Conservation (phyloP, 35 echinoderm and acorn worm genomes). For the Strongylocentrotus purpuratus region DNA sequence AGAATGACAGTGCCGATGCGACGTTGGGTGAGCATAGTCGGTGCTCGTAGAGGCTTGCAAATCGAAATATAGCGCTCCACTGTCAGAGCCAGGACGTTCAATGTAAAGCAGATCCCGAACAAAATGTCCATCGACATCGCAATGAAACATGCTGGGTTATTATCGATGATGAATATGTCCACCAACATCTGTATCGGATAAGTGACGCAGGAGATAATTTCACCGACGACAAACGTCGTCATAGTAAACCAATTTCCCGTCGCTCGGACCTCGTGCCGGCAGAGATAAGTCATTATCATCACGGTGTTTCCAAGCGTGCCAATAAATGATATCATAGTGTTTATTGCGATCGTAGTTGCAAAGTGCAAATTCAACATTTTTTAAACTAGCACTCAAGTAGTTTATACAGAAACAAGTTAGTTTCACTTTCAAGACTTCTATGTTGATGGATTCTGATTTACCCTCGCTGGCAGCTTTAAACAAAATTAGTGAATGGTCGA, state of each 20-base stretch:
- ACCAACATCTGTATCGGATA: not conserved
- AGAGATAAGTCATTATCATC: not conserved
- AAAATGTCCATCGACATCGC: not conserved
- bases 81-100: not conserved
- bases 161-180: not conserved
- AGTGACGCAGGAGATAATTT: not conserved
- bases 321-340: not conserved
- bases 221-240: not conserved
- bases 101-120: not conserved
- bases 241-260: not conserved
- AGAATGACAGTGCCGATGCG: not conserved
- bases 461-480: no score
- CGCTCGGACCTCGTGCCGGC: not conserved
- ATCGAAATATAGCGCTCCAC: slow-evolving; percentile 16
- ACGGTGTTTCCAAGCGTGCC: not conserved
- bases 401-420: no score
- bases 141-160: slow-evolving; percentile 2
- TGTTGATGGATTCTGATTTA: no score
- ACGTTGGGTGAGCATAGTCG: not conserved
- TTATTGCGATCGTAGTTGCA: not conserved
- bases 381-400: no score
- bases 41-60: not conserved
- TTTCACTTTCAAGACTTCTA: no score
- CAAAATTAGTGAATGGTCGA: no score
- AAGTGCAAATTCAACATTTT: not conserved